phyloP scores from a whole-genome alignment of 2,113 vertebrate genomes.

The Laticauda laticaudata region DNA sequence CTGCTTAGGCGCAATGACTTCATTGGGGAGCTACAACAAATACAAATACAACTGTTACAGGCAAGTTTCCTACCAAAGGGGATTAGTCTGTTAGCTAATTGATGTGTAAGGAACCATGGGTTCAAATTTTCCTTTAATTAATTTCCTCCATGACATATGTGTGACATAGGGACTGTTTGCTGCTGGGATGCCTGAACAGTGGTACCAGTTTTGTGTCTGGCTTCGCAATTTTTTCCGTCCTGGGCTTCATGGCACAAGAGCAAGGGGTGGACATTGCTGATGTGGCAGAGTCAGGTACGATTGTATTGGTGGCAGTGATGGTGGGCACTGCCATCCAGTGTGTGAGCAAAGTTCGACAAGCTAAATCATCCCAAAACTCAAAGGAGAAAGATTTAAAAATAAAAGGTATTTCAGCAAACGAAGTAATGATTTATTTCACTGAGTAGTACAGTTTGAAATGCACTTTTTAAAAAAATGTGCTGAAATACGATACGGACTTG shows the following conservation, averaged over 20 bases:
- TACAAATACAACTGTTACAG: conserved; percentile 99
- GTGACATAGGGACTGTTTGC: conserved; percentile 99
- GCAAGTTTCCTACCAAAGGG: conserved; percentile 78
- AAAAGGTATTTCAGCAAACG: conserved; percentile 20
- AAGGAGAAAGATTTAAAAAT: background rate
- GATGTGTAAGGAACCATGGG: conserved; percentile 74
- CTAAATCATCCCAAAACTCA: conserved; percentile 68
- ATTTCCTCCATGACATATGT: conserved; percentile 99
- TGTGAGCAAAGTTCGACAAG: conserved; percentile 75
- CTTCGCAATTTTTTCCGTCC: conserved; percentile 99
- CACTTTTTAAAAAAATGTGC: conserved; percentile 18
- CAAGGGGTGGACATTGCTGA: conserved; percentile 99
- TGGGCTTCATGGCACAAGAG: conserved; percentile 99
- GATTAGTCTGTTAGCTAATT: conserved; percentile 69
- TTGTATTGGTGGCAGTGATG: conserved; percentile 89
- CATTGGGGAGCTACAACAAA: conserved; percentile 99
- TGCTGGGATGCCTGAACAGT: conserved; percentile 99
- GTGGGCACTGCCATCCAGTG: conserved; percentile 92
- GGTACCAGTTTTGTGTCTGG: conserved; percentile 99
- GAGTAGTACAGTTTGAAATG: conserved; percentile 32
- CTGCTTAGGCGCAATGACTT: conserved; percentile 98
- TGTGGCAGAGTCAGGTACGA: conserved; percentile 99
- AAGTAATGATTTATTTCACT: conserved; percentile 45
- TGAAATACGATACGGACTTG: conserved; percentile 34
- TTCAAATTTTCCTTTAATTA: conserved; percentile 90